These are phyloP conservation scores for Chaetogeoica ovagalla DNA, from an alignment of 2,888 invertebrate species.

Conservation along the genomic window DNA sequence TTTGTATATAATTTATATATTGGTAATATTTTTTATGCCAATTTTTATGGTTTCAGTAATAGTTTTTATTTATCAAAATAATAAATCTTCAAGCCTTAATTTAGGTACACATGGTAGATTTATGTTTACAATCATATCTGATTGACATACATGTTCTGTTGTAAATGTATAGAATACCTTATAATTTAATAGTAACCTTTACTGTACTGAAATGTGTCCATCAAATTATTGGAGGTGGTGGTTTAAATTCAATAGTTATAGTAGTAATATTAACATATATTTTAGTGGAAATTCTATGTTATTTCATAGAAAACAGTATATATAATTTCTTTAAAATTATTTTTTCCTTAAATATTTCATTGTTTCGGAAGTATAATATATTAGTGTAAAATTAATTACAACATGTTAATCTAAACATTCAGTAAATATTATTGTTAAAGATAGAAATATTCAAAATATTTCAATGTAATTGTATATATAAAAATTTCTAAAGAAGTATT, in stretches of 20 bases:
- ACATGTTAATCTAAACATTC: background rate
- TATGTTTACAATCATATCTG: background rate
- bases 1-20: background rate
- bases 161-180: background rate
- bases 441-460: background rate
- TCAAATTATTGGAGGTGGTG: conserved; percentile 3
- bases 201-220: background rate
- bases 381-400: background rate
- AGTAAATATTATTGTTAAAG: too few species aligned
- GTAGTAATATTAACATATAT: background rate
- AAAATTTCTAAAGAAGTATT: background rate
- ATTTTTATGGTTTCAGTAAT: background rate
- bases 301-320: background rate
- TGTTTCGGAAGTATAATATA: background rate
- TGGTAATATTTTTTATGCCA: background rate
- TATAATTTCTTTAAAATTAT: too few species aligned
- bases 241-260: conserved; percentile 12
- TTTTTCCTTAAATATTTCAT: background rate
- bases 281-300: background rate
- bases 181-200: background rate
- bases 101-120: conserved; percentile 1
- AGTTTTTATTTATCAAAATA: background rate
- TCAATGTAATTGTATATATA: background rate
- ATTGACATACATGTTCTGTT: background rate
- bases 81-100: conserved; percentile 50